Conservation (phyloP, 2,113 vertebrate species). For the Crotalus viridis region DNA sequence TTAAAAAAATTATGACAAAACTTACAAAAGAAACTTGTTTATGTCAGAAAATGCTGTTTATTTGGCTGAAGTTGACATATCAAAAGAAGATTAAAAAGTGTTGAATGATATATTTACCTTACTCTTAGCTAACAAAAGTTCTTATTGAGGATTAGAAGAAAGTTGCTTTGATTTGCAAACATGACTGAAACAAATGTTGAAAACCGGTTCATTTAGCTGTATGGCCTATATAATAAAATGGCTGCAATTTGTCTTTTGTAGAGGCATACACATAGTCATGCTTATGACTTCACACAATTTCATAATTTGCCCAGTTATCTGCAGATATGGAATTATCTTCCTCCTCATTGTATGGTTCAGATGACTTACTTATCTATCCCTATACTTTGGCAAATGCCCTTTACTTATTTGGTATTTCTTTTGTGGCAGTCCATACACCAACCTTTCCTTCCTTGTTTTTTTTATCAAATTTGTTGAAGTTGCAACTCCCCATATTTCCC, state of each 20-base stretch:
- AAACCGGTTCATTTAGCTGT: constrained; percentile 62
- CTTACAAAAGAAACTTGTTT: constrained; percentile 28
- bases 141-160: constrained; percentile 32
- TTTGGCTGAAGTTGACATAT: constrained; percentile 65
- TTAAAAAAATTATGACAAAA: not conserved
- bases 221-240: constrained; percentile 41
- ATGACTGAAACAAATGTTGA: constrained; percentile 62
- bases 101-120: constrained; percentile 29
- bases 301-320: constrained; percentile 26
- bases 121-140: constrained; percentile 40
- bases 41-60: constrained; percentile 44
- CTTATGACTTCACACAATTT: constrained; percentile 45
- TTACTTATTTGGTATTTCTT: not conserved
- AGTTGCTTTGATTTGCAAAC: constrained; percentile 56
- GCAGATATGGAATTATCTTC: not conserved
- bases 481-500: not conserved
- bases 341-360: not conserved
- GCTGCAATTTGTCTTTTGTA: not conserved
- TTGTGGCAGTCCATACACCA: not conserved
- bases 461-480: not conserved
- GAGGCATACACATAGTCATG: constrained; percentile 17
- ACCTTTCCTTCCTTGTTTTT: not conserved
- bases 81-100: constrained; percentile 43
- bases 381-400: not conserved
- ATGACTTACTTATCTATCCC: not conserved